Conservation (phyloP, 2,113 vertebrate species). For the Entelurus aequoreus region DNA sequence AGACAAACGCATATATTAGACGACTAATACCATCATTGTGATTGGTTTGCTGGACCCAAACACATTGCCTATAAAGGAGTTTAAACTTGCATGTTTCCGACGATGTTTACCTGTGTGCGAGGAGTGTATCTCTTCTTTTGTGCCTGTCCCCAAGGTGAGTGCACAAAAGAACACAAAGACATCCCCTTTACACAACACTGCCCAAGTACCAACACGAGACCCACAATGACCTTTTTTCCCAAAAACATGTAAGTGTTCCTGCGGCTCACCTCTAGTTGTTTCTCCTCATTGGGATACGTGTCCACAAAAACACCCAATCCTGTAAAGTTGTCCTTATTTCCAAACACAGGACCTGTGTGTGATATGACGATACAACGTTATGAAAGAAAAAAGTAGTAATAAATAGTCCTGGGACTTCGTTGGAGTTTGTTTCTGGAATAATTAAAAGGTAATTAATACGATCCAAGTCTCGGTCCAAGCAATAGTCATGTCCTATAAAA, state of each 20-base stretch:
- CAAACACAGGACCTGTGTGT: conserved; percentile 88
- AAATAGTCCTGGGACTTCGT: not conserved
- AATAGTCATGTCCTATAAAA: too few relatives aligned
- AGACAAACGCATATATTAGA: not conserved
- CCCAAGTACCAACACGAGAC: not conserved
- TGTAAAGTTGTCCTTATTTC: conserved; percentile 91
- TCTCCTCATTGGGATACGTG: conserved; percentile 97
- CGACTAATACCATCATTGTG: not conserved
- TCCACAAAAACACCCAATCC: conserved; percentile 94
- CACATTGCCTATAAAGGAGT: not conserved
- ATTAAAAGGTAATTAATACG: too few relatives aligned
- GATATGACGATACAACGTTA: not conserved
- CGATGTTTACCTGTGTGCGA: conserved; percentile 84
- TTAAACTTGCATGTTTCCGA: not conserved
- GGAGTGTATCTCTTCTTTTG: conserved; percentile 96
- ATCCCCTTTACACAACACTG: conserved; percentile 45
- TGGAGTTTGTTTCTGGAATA: too few relatives aligned
- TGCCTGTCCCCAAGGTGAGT: conserved; percentile 77
- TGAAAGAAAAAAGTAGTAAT: not conserved
- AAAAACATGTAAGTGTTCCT: not conserved
- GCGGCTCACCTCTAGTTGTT: conserved; percentile 85
- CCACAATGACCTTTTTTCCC: not conserved
- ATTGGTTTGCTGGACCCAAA: not conserved
- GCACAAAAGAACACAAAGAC: conserved; percentile 68
- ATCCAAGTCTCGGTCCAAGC: too few relatives aligned